These are phyloP conservation scores for Rutilus rutilus DNA, from an alignment of 2,113 vertebrate genomes.

Conservation along the genomic window DNA sequence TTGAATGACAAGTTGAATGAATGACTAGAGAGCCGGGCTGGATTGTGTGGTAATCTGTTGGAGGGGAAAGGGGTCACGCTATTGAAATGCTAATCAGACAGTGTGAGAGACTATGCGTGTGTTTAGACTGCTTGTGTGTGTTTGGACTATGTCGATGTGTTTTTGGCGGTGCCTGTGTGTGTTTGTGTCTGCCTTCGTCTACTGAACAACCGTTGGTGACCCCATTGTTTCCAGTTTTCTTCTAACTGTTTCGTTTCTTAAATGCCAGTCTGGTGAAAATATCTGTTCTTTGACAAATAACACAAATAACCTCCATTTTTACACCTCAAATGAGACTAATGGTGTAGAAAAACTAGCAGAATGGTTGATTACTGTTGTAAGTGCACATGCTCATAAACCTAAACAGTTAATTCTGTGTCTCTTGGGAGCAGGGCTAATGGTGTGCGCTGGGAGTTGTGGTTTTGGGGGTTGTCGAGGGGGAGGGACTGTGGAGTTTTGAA, in stretches of 20 bases:
- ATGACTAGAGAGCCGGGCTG: conserved; percentile 20
- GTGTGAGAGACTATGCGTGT: conserved; percentile 27
- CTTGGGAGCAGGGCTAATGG: conserved; percentile 35
- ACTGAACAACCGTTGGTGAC: conserved; percentile 39
- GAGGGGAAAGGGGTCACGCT: conserved; percentile 46
- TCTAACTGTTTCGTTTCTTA: not conserved
- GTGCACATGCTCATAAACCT: conserved; percentile 22
- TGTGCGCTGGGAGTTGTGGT: not conserved
- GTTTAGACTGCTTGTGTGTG: conserved; percentile 23
- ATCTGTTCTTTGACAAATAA: not conserved
- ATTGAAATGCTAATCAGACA: conserved; percentile 57
- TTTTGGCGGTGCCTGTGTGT: conserved; percentile 27
- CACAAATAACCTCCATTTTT: not conserved
- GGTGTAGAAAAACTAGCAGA: not conserved
- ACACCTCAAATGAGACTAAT: not conserved
- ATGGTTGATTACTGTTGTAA: not conserved
- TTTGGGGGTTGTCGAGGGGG: not conserved
- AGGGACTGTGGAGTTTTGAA: conserved; percentile 35
- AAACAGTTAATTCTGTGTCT: conserved; percentile 27
- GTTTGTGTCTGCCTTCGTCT: conserved; percentile 11
- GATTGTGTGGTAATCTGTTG: conserved; percentile 50
- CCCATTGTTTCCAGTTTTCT: conserved; percentile 39
- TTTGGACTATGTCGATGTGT: conserved; percentile 10
- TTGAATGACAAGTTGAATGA: conserved; percentile 42
- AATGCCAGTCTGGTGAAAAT: not conserved